phyloP scores from a whole-genome alignment of 2,888 invertebrate genomes.

The Xanthorhoe designata region DNA sequence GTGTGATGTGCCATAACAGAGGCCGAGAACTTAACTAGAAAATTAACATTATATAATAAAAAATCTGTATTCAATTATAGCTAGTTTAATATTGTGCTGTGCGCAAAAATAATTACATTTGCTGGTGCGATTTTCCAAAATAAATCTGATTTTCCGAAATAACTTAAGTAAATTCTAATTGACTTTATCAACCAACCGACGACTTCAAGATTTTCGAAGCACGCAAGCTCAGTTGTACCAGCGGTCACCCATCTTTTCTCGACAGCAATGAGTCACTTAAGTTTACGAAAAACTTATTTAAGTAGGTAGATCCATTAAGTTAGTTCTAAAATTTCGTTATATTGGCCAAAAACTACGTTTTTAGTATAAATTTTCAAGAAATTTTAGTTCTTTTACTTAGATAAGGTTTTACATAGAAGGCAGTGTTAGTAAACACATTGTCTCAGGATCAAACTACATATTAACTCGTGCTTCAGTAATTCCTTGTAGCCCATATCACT shows the following conservation, averaged over 20 bases:
- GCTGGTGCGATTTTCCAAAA: background rate
- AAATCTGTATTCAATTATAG: background rate
- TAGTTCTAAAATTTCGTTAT: background rate
- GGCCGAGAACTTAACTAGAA: background rate
- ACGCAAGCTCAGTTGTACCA: too few species aligned
- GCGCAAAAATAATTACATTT: background rate
- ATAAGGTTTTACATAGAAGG: slow-evolving; percentile 29
- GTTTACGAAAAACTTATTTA: background rate
- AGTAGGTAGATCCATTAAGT: background rate
- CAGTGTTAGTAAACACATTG: slow-evolving; percentile 32
- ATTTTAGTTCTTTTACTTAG: slow-evolving; percentile 7
- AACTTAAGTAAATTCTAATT: background rate
- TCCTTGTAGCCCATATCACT: background rate
- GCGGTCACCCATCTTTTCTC: background rate
- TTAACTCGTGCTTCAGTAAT: slow-evolving; percentile 3
- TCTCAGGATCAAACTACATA: slow-evolving; percentile 15
- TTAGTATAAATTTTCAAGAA: background rate
- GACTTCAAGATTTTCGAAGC: too few species aligned
- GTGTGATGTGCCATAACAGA: slow-evolving; percentile 6
- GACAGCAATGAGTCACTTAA: background rate
- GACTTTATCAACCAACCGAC: background rate
- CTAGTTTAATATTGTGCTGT: background rate
- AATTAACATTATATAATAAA: background rate
- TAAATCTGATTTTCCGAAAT: background rate
- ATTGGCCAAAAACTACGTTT: background rate